A percentile compares a stretch with the other conserved stretches of the same genome.
phyloP scores from a whole-genome alignment of 2,797 vertebrate genomes.

The Petrocephalus sullivani region DNA sequence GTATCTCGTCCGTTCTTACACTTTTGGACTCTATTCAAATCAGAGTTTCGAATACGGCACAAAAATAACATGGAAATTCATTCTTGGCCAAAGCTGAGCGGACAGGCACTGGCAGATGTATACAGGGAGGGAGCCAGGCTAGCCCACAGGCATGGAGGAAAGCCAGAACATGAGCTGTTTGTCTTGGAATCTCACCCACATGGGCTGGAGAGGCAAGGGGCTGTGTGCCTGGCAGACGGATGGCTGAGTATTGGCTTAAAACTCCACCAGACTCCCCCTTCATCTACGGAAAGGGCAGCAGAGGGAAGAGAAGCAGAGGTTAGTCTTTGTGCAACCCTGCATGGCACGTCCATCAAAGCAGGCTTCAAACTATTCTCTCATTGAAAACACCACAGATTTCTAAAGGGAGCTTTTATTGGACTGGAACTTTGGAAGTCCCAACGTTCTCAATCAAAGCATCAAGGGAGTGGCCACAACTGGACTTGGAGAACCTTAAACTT shows the following conservation, averaged over 20 bases:
- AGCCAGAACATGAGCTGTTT: conserved; percentile 14
- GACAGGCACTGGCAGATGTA: neutral
- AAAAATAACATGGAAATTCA: conserved; percentile 1
- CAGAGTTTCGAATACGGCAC: neutral
- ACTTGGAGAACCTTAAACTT: neutral
- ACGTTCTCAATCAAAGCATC: neutral
- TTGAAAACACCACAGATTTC: neutral
- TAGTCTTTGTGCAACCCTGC: neutral
- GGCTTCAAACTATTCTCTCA: neutral
- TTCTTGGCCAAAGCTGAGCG: neutral
- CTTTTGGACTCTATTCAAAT: neutral
- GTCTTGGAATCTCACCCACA: conserved; percentile 5
- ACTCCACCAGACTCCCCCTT: neutral
- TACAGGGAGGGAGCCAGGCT: neutral
- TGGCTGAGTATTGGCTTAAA: neutral
- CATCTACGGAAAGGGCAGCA: neutral
- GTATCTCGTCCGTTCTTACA: neutral
- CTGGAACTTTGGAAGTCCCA: neutral
- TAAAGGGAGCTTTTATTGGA: neutral
- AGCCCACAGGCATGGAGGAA: conserved; percentile 1
- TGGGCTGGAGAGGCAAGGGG: neutral
- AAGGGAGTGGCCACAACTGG: neutral
- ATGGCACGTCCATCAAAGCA: neutral
- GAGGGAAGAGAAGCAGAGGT: neutral
- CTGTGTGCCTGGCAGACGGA: neutral